These are phyloP conservation scores for Neosilurus hyrtlii DNA, from an alignment of 2,797 vertebrate genomes.

Conservation along the genomic window DNA sequence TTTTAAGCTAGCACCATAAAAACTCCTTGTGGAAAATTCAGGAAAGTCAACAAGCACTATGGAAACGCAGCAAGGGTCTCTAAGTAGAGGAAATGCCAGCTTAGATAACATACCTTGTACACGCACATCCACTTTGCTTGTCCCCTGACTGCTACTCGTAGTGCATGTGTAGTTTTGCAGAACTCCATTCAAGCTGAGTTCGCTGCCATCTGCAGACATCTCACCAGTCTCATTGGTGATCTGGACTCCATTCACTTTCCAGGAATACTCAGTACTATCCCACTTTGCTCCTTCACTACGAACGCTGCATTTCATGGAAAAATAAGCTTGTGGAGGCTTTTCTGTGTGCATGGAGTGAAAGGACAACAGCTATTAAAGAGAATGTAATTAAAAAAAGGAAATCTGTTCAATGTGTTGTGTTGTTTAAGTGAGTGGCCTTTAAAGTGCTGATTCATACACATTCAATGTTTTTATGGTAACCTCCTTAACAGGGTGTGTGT, in stretches of 20 bases:
- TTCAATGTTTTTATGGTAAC: no score
- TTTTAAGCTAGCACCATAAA: neutral
- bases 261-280: constrained; percentile 46
- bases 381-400: neutral
- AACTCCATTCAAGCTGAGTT: neutral
- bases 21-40: no score
- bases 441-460: neutral
- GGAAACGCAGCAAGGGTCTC: neutral
- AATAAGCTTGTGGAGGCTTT: neutral
- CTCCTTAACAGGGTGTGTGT: no score
- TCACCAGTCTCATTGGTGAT: constrained; percentile 22
- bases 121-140: neutral
- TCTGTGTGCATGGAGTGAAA: constrained; percentile 33
- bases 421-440: neutral
- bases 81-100: neutral
- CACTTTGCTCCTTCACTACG: neutral
- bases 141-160: constrained; percentile 48
- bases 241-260: constrained; percentile 43
- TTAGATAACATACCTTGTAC: neutral
- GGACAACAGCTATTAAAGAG: neutral
- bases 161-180: constrained; percentile 55
- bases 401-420: neutral
- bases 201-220: constrained; percentile 33
- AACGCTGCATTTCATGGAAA: constrained; percentile 42
- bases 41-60: neutral